phyloP scores from a whole-genome alignment of 1,140 invertebrate genomes.

The Catajapyx aquilonaris region DNA sequence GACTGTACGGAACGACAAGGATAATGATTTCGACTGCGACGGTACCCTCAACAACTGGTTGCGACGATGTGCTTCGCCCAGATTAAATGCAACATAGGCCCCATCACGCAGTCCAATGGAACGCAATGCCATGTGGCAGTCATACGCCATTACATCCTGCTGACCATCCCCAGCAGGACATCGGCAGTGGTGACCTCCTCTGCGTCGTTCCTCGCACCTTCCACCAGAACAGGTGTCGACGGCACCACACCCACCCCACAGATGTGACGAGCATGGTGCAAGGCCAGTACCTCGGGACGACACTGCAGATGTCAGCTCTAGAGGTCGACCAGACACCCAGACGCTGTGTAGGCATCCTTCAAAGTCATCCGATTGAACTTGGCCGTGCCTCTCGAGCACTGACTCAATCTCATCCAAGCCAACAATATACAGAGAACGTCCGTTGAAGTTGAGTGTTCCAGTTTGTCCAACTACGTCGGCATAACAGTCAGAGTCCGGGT shows the following conservation, averaged over 20 bases:
- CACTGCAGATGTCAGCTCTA: constrained; percentile 58
- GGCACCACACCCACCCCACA: too few species aligned
- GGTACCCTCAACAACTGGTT: too few species aligned
- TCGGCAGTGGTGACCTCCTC: too few species aligned
- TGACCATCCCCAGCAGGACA: too few species aligned
- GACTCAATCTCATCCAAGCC: constrained; percentile 63
- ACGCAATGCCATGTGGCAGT: too few species aligned
- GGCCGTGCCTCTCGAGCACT: constrained; percentile 61
- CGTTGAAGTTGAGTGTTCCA: constrained; percentile 80
- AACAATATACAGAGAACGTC: constrained; percentile 62
- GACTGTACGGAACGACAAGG: constrained; percentile 61
- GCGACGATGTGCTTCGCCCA: too few species aligned
- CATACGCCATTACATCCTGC: too few species aligned
- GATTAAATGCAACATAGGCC: too few species aligned
- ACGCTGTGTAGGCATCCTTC: constrained; percentile 83
- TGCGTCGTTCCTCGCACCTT: too few species aligned
- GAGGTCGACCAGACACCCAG: constrained; percentile 53
- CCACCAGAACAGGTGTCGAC: too few species aligned
- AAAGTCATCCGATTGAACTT: constrained; percentile 76
- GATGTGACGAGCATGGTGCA: too few species aligned
- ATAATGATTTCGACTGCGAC: constrained; percentile 41
- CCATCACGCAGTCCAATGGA: too few species aligned
- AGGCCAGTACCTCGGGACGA: constrained; percentile 43
- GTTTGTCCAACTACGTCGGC: constrained; percentile 61
- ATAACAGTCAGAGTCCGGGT: constrained; percentile 53